Percentiles rank a stretch among this genome's conserved stretches.
These are phyloP conservation scores for Drosophila yooni DNA, from an alignment of 2,888 invertebrate species.

Conservation along the genomic window DNA sequence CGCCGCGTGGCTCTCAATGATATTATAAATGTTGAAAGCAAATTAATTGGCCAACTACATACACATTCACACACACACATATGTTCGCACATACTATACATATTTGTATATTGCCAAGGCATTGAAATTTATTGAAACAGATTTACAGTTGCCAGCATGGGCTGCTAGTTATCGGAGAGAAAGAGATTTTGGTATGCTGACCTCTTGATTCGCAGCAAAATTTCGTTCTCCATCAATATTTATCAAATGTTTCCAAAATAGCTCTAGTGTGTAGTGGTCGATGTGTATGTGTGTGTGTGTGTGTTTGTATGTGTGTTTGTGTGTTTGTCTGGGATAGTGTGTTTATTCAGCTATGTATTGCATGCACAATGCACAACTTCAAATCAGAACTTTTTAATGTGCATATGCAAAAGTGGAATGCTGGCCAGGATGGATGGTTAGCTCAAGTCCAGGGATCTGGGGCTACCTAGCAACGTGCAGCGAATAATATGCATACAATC, in stretches of 20 bases:
- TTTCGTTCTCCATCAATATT: slow-evolving; percentile 34
- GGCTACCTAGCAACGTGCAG: slow-evolving; percentile 6
- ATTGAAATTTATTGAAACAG: slow-evolving; percentile 15
- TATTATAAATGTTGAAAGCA: slow-evolving; percentile 6
- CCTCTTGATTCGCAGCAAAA: slow-evolving; percentile 9
- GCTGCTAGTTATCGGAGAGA: slow-evolving; percentile 4
- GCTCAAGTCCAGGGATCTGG: neutral
- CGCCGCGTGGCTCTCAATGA: slow-evolving; percentile 10
- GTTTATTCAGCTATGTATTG: slow-evolving; percentile 41
- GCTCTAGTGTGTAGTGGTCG: neutral
- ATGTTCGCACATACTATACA: neutral
- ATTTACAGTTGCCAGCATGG: slow-evolving; percentile 7
- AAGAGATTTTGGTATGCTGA: slow-evolving; percentile 8
- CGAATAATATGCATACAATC: slow-evolving; percentile 3
- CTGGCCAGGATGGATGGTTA: slow-evolving; percentile 4
- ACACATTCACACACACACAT: neutral
- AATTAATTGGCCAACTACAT: slow-evolving; percentile 15
- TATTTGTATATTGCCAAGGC: slow-evolving; percentile 2
- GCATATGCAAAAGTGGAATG: neutral
- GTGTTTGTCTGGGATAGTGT: slow-evolving; percentile 6
- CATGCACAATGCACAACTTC: slow-evolving; percentile 49
- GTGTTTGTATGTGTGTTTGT: slow-evolving; percentile 12
- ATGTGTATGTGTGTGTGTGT: neutral
- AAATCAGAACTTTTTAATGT: slow-evolving; percentile 41
- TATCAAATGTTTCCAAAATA: slow-evolving; percentile 14